Percentiles rank a stretch among this genome's conserved stretches.
These are phyloP conservation scores for Yponomeuta sedellus DNA, from an alignment of 2,888 invertebrate species.

Conservation along the genomic window DNA sequence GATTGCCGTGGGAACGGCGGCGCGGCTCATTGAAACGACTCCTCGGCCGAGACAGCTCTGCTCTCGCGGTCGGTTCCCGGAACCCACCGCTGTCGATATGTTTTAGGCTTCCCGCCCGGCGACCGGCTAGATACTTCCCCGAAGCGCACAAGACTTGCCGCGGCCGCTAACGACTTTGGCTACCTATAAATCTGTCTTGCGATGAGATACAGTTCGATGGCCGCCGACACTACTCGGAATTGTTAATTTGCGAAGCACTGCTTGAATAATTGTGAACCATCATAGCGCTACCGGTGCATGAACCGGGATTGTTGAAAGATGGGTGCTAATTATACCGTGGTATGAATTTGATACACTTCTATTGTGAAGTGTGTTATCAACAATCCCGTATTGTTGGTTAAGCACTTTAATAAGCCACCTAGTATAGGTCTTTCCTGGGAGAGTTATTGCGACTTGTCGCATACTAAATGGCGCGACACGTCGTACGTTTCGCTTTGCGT, in stretches of 20 bases:
- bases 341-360: too few relatives aligned
- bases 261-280: too few relatives aligned
- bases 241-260: conserved; percentile 9
- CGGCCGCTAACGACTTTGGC: conserved; percentile 30
- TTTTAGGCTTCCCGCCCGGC: background rate
- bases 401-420: too few relatives aligned
- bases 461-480: too few relatives aligned
- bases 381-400: too few relatives aligned
- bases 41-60: background rate
- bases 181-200: conserved; percentile 52
- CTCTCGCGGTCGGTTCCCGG: conserved; percentile 9
- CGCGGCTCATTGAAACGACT: conserved; percentile 15
- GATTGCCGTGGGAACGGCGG: conserved; percentile 20
- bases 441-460: too few relatives aligned
- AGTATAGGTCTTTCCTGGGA: too few relatives aligned
- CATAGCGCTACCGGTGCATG: too few relatives aligned
- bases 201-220: conserved; percentile 37
- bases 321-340: too few relatives aligned
- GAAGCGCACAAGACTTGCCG: background rate
- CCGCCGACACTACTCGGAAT: conserved; percentile 14
- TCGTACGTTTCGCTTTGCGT: too few relatives aligned
- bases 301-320: too few relatives aligned
- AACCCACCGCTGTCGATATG: conserved; percentile 7
- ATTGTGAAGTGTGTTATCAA: too few relatives aligned
- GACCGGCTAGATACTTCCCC: background rate